Percentiles rank a stretch among this genome's conserved stretches.
Conservation (phyloP, 1,140 invertebrate species). For the Aporrectodea caliginosa region DNA sequence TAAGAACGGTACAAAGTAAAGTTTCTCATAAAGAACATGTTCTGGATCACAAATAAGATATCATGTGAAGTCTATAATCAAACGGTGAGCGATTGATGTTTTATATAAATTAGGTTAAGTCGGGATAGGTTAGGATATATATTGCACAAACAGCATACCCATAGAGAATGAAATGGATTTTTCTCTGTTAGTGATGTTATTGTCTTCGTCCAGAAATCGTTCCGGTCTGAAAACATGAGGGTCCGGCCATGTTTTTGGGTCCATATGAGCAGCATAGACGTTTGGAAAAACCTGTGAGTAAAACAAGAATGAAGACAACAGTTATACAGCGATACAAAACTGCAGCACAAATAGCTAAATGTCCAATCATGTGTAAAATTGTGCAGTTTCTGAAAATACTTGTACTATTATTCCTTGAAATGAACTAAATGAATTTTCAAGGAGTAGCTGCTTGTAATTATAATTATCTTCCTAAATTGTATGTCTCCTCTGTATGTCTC, state of each 20-base stretch:
- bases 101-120: too few relatives aligned
- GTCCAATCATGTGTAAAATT: background rate
- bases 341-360: background rate
- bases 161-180: constrained; percentile 19
- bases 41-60: too few relatives aligned
- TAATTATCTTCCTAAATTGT: too few relatives aligned
- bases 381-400: too few relatives aligned
- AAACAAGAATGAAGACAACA: background rate
- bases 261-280: constrained; percentile 47
- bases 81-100: too few relatives aligned
- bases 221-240: constrained; percentile 68
- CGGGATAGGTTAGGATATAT: too few relatives aligned
- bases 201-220: constrained; percentile 53
- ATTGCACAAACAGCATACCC: too few relatives aligned
- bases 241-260: constrained; percentile 61
- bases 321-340: background rate
- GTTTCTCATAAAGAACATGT: too few relatives aligned
- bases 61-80: too few relatives aligned
- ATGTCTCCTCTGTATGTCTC: too few relatives aligned
- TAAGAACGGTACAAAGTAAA: too few relatives aligned
- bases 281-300: constrained; percentile 62
- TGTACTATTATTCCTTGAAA: background rate
- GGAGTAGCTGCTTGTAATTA: background rate
- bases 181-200: constrained; percentile 5
- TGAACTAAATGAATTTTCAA: background rate